Evolutionary conservation across 2,888 invertebrate genomes (phyloP).

Genomic region (Drosophila fungiperda): DNA sequence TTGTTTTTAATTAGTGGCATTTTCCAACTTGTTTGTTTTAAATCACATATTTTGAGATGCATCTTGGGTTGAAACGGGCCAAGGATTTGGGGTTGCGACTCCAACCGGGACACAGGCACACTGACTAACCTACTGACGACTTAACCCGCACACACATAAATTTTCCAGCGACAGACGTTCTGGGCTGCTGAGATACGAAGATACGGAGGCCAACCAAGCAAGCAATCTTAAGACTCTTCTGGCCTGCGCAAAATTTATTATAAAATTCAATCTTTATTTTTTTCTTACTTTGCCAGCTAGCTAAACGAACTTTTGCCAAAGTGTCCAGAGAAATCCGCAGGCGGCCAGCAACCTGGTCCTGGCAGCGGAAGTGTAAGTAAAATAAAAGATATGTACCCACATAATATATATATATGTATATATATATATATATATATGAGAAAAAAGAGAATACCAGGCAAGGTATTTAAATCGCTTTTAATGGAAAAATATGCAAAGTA

Average conservation of each 20-base stretch:
- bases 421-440: conserved; percentile 17
- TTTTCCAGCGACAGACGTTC: conserved; percentile 47
- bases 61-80: not conserved
- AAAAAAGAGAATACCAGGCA: conserved; percentile 49
- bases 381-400: conserved; percentile 24
- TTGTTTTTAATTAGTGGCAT: conserved; percentile 26
- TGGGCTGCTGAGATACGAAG: conserved; percentile 35
- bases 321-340: conserved; percentile 58
- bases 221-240: conserved; percentile 55
- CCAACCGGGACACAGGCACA: conserved; percentile 15
- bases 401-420: conserved; percentile 3
- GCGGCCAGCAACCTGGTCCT: conserved; percentile 32
- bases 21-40: conserved; percentile 19
- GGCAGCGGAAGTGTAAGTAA: conserved; percentile 31
- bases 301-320: conserved; percentile 57
- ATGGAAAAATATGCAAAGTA: conserved; percentile 80
- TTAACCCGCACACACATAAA: conserved; percentile 72
- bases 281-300: conserved; percentile 2
- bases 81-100: conserved; percentile 5
- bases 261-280: conserved; percentile 71
- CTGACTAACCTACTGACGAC: conserved; percentile 66
- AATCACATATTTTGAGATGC: conserved; percentile 7
- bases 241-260: conserved; percentile 70
- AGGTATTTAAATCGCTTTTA: conserved; percentile 79
- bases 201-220: conserved; percentile 6